These are phyloP conservation scores for Danio rerio DNA, from an alignment of 2,113 vertebrate species.

Conservation along the genomic window GRCz12tu NC_133189.1:5325501-5326000, in stretches of 20 bases:
- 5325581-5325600: neutral
- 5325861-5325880: conserved; percentile 1
- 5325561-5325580: neutral
- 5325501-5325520: neutral
- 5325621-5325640: neutral
- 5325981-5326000: too few relatives aligned
- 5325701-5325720: conserved; percentile 6
- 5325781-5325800: conserved; percentile 31
- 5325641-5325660: neutral
- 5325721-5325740: neutral
- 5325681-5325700: conserved; percentile 44
- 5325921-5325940: too few relatives aligned
- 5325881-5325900: conserved; percentile 29
- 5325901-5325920: neutral
- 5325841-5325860: conserved; percentile 11
- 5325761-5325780: conserved; percentile 23
- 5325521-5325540: neutral
- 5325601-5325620: conserved; percentile 7
- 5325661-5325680: conserved; percentile 23
- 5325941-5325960: too few relatives aligned
- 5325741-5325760: conserved; percentile 14
- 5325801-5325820: conserved; percentile 15
- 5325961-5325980: too few relatives aligned
- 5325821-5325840: neutral
- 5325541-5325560: neutral